Evolutionary conservation across 2,113 vertebrate genomes (phyloP), one percentile per base, ranked within the genome.

Genomic region (Notiomystis cincta): DNA sequence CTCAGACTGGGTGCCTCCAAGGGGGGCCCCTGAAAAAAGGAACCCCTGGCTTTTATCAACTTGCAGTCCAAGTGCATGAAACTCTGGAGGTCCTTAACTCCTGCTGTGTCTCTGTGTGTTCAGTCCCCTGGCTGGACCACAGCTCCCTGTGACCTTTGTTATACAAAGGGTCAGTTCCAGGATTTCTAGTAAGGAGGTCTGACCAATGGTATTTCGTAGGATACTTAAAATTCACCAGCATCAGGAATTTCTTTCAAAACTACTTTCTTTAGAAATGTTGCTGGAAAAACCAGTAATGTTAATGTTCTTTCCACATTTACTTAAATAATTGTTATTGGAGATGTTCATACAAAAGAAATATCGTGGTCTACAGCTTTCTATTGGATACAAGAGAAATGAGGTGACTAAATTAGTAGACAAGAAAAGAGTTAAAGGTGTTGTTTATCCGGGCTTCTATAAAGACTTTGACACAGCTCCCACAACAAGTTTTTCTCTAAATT

Each of bases 41-140:
- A 31, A 19, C 3, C 3, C 2, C 9, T 8, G 2, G 4, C 5
- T 42, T 87, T 64, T 48, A 42, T 22, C 0, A 0, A 11, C 42
- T 35, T 38, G 18, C 20, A 71, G 35, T 35, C 20, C 25, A 48
- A 48, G 30, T n/a, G 7, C 13, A 14, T 1, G 5, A 31, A 62
- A n/a, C 5, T 30, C 13, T 47, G 20, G 47, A 31, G 6, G 5
- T 25, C 10, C 16, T 56, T 9, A 9, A 9, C 42, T 71, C 17
- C 30, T 31, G 11, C 35, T 35, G n/a, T 31, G 21, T 35, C 31
- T 25, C 40, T 54, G 19, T 45, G 20, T n/a, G 48, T 30, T 54
- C 24, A 7, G 24, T 38, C 13, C 7, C n/a, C 16, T 62, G n/a
- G 8, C 11, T 79, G 65, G 13, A 13, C 5, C 15, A n/a, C 30